These are phyloP conservation scores for Columba guinea DNA, from an alignment of 2,797 vertebrate genomes.

Conservation along the genomic window DNA sequence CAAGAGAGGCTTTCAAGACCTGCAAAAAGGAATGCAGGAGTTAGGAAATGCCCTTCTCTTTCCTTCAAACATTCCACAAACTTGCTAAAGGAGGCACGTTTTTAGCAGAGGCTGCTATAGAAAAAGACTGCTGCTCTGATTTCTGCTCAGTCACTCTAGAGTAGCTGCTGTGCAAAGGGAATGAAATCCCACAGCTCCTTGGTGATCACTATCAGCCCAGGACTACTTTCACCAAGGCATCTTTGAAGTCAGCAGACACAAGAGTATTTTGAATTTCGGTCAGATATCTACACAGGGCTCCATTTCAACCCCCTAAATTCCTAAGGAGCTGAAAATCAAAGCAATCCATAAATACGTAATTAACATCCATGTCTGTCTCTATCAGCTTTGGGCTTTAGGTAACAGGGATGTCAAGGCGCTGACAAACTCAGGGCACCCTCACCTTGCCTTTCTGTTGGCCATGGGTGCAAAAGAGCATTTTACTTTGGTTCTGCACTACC, in stretches of 20 bases:
- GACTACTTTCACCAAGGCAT: not conserved
- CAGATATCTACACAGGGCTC: not conserved
- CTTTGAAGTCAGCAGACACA: not conserved
- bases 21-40: constrained; percentile 64
- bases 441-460: not conserved
- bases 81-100: not conserved
- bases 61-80: not conserved
- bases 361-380: not conserved
- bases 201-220: not conserved
- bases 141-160: not conserved
- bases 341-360: not conserved
- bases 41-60: constrained; percentile 8
- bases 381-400: not conserved
- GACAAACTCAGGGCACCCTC: not conserved
- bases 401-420: not conserved
- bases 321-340: not conserved
- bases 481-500: not conserved
- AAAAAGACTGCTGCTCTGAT: not conserved
- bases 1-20: constrained; percentile 90
- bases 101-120: not conserved
- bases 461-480: not conserved
- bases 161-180: not conserved
- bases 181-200: not conserved
- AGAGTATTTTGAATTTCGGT: not conserved
- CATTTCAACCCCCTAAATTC: not conserved